phyloP scores from a whole-genome alignment of 2,113 vertebrate species.

The Himantopus leucocephalus region DNA sequence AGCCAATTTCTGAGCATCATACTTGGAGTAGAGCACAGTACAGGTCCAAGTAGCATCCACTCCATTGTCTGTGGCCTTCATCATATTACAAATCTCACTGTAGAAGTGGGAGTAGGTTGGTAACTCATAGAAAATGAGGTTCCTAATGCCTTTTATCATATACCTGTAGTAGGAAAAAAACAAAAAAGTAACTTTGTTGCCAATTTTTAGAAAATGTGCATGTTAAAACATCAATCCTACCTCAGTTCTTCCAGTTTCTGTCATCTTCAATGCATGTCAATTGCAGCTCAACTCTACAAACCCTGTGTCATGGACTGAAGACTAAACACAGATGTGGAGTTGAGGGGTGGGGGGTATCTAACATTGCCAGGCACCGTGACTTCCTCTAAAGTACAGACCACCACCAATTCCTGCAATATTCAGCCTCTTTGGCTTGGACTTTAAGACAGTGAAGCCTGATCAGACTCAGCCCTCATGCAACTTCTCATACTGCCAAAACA shows the following conservation, averaged over 20 bases:
- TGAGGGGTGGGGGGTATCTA: not conserved
- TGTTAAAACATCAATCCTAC: not conserved
- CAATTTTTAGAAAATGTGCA: not conserved
- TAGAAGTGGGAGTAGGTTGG: slow-evolving; percentile 95
- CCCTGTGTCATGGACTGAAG: not conserved
- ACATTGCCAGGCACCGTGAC: not conserved
- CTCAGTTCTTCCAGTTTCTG: not conserved
- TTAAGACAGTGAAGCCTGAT: not conserved
- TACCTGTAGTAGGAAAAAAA: slow-evolving; percentile 76
- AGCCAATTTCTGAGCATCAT: slow-evolving; percentile 87
- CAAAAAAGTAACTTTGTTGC: not conserved
- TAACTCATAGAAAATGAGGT: slow-evolving; percentile 94
- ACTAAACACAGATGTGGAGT: not conserved
- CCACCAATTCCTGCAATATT: not conserved
- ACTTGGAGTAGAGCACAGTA: slow-evolving; percentile 89
- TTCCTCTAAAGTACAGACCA: not conserved
- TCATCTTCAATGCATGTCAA: not conserved
- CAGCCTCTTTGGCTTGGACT: not conserved
- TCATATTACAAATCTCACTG: slow-evolving; percentile 95
- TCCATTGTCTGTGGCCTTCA: slow-evolving; percentile 76
- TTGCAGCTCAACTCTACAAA: not conserved
- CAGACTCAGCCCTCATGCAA: not conserved
- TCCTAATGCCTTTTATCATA: slow-evolving; percentile 88
- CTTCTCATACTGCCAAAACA: not conserved
- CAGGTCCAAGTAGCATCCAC: slow-evolving; percentile 92